phyloP scores from a whole-genome alignment of 2,888 invertebrate species.

The Pristionchus exspectatus region DNA sequence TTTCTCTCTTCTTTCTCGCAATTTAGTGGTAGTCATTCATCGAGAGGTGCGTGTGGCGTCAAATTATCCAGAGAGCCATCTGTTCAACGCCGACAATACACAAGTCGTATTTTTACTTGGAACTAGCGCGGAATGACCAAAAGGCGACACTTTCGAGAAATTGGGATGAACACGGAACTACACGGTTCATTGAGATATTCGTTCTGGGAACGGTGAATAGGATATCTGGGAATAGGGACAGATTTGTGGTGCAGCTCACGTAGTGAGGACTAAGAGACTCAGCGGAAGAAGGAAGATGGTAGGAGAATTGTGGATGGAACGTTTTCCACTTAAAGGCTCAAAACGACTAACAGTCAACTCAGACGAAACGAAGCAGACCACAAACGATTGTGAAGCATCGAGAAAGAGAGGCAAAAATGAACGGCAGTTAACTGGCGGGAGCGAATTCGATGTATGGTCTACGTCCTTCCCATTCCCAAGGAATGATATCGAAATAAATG shows the following conservation, averaged over 20 bases:
- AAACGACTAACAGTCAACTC: background rate
- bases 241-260: background rate
- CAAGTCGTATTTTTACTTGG: background rate
- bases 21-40: conserved; percentile 11
- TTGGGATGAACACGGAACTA: background rate
- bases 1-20: background rate
- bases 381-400: conserved; percentile 9
- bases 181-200: background rate
- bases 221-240: background rate
- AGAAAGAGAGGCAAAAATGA: background rate
- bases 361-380: background rate
- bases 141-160: conserved; percentile 5
- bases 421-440: background rate
- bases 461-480: background rate
- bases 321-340: conserved; percentile 26
- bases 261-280: background rate
- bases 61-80: conserved; percentile 13
- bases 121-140: background rate
- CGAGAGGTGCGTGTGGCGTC: background rate
- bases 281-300: background rate
- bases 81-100: background rate
- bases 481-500: background rate
- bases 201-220: background rate
- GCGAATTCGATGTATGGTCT: background rate
- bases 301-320: background rate